A percentile compares a stretch with the other conserved stretches of the same genome.
Evolutionary conservation across 2,888 invertebrate species (phyloP).

Genomic region (Mythimna pallens): DNA sequence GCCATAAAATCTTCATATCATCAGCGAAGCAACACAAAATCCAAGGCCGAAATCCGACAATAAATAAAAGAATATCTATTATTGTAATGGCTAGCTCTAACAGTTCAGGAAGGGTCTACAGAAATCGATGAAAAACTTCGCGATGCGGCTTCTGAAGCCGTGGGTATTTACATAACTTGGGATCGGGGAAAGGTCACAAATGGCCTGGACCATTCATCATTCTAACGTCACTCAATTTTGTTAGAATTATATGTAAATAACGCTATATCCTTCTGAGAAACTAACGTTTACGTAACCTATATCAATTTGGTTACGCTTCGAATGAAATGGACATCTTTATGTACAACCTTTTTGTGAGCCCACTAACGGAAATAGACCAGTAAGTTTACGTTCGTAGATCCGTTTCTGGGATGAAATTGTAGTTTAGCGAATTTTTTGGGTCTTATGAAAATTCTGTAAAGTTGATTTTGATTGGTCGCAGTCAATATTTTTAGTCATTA

Average conservation of each 20-base stretch:
- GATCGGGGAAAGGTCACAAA: slow-evolving; percentile 72
- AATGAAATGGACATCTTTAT: slow-evolving; percentile 66
- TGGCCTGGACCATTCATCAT: slow-evolving; percentile 73
- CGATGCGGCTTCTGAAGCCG: slow-evolving; percentile 63
- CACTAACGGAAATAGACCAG: slow-evolving; percentile 60
- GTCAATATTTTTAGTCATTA: slow-evolving; percentile 9
- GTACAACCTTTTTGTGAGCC: slow-evolving; percentile 60
- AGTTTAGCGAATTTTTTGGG: slow-evolving; percentile 45
- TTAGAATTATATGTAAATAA: slow-evolving; percentile 72
- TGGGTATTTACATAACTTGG: slow-evolving; percentile 72
- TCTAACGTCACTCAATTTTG: slow-evolving; percentile 75
- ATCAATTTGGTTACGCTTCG: slow-evolving; percentile 66
- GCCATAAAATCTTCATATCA: slow-evolving; percentile 49
- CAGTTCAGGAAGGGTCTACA: slow-evolving; percentile 66
- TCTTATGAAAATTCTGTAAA: slow-evolving; percentile 26
- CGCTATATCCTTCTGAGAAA: slow-evolving; percentile 60
- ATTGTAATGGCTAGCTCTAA: slow-evolving; percentile 58
- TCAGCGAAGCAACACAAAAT: slow-evolving; percentile 29
- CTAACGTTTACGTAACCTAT: slow-evolving; percentile 65
- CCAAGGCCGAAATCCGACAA: slow-evolving; percentile 46
- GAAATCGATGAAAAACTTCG: slow-evolving; percentile 66
- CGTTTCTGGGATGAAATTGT: slow-evolving; percentile 55
- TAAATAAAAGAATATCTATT: slow-evolving; percentile 60
- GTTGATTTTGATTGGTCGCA: slow-evolving; percentile 28
- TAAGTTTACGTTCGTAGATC: slow-evolving; percentile 47